Conservation (phyloP, 2,797 vertebrate species). For the Rhodeus uyekii region DNA sequence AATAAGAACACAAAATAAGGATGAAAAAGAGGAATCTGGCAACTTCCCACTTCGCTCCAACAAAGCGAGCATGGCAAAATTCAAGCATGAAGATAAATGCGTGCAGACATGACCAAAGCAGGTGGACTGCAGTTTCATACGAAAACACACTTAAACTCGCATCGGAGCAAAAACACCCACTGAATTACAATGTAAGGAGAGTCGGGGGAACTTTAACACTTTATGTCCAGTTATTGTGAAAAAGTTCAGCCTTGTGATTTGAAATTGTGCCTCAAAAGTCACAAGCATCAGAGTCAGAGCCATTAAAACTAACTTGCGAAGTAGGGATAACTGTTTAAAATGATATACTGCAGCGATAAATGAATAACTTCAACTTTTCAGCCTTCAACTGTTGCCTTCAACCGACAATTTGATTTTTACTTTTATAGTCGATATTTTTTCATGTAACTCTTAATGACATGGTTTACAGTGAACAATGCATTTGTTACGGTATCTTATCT, state of each 20-base stretch:
- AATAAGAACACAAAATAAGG: slow-evolving; percentile 63
- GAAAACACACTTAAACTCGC: slow-evolving; percentile 37
- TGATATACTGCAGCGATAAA: background rate
- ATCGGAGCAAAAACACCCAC: slow-evolving; percentile 38
- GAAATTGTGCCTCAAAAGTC: background rate
- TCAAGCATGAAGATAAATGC: slow-evolving; percentile 48
- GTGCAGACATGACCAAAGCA: slow-evolving; percentile 50
- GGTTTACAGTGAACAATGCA: no score
- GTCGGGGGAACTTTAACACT: background rate
- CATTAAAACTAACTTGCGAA: background rate
- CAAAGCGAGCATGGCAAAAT: slow-evolving; percentile 59
- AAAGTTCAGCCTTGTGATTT: background rate
- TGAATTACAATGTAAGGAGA: slow-evolving; percentile 41
- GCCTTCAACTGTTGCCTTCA: no score
- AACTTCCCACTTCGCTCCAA: slow-evolving; percentile 60
- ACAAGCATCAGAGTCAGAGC: background rate
- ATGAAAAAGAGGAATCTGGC: slow-evolving; percentile 54
- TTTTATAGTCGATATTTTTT: no score
- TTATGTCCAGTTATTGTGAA: background rate
- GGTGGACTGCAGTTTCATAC: slow-evolving; percentile 28
- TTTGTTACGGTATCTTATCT: no score
- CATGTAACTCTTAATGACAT: no score
- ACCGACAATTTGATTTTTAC: no score
- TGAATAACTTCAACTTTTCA: no score
- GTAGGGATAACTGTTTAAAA: background rate